Base-by-base conservation (phyloP, 2,797 vertebrate species). In the Lophius americanus region DNA sequence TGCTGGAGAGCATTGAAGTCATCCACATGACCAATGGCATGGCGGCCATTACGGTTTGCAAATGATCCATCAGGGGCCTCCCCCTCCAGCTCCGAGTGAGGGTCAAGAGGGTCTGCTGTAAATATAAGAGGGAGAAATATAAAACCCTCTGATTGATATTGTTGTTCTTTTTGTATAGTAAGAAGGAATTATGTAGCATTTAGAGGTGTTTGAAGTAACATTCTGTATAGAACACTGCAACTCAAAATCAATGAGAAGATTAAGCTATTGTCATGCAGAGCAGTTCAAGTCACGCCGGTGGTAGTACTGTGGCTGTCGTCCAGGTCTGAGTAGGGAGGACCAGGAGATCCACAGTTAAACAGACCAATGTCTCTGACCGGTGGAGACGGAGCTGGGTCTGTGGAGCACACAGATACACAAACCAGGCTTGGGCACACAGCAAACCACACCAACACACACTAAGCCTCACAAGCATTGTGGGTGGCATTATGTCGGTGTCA, bases 361-460 rank as follows among this genome's bases (percentile, higher is more conserved):
- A 94, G 90, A 79, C 95, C 96, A 63, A 96, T 93, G 60, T 98
- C 96, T 70, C 96, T 94, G 83, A 97, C 96, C 0, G 96, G 96
- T 76, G 96, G 96, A 83, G 96, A 98, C 0, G 94, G 95, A 75
- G 92, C 94, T 1, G 95, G 91, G 84, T 95, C 96, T 97, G 89
- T 50, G 64, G 81, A 84, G 77, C 84, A 89, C 73, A 89, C 64
- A 87, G 23, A 89, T 6, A 82, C 62, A 83, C 79, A 88, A 67
- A 74, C 70, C 66, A 70, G 60, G 76, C 83, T 83, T 68, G 68
- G 64, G 79, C 52, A 64, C 68, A 82, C 65, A 13, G 71, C 73
- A 79, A 59, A 86, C 69, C 75, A 75, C 65, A 56, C 1, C 64
- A 75, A 71, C 47, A 64, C 82, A 83, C 75, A 51, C 76, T 7